Conservation (phyloP, 2,888 invertebrate genomes). For the Drosophila villosipedis region DNA sequence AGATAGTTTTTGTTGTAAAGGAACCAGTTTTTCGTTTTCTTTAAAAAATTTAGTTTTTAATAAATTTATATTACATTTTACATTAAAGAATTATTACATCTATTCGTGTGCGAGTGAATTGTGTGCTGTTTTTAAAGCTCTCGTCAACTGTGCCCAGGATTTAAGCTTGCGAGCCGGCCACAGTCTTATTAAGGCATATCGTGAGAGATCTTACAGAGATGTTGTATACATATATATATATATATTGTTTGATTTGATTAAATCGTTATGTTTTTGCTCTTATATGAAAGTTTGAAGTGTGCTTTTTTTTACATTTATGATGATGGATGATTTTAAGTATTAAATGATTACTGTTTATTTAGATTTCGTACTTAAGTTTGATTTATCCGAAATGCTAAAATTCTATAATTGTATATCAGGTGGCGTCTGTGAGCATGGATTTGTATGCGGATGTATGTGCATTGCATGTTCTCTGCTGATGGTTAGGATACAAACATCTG, state of each 20-base stretch:
- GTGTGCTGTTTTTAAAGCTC: neutral
- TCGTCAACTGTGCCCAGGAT: neutral
- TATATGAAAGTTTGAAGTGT: neutral
- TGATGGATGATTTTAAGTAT: neutral
- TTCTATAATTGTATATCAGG: neutral
- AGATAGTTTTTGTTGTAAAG: neutral
- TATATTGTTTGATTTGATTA: neutral
- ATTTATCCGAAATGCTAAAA: neutral
- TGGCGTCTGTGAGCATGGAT: neutral
- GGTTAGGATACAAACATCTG: slow-evolving; percentile 55
- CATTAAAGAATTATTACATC: neutral
- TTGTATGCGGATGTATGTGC: neutral
- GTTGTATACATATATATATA: neutral
- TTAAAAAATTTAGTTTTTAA: neutral
- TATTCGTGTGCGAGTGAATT: neutral
- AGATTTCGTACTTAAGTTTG: neutral
- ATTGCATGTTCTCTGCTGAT: neutral
- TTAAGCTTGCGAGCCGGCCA: slow-evolving; percentile 20
- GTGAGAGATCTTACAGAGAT: slow-evolving; percentile 1
- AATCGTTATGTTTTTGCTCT: neutral
- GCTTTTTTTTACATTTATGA: neutral
- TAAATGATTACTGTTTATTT: neutral
- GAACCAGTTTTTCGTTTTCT: neutral
- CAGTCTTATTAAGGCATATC: slow-evolving; percentile 6
- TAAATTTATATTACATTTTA: slow-evolving; percentile 1